Base-by-base conservation (phyloP, 2,797 vertebrate species). In the Clamator glandarius region DNA sequence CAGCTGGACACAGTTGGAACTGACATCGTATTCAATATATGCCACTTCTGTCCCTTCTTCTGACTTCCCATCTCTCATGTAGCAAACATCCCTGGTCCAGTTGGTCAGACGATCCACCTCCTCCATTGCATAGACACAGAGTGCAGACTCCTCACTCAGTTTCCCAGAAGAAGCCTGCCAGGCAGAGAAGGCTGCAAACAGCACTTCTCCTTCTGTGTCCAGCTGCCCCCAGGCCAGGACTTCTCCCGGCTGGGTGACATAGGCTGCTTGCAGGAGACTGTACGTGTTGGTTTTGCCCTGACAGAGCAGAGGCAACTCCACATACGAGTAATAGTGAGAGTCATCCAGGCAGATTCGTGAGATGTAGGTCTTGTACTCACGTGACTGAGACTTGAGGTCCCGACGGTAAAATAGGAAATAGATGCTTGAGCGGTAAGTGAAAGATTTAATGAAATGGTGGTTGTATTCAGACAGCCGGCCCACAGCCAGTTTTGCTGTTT, bases 11-110 rank as follows among this genome's bases (percentile, higher is more conserved):
- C 99, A 99, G 97, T 98, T 98, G 39, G 99, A 99, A 78, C 99
- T 99, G 96, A 99, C 99, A 23, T 99, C 99, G 0, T 99, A 99
- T 84, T 99, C 99, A 1, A 99, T 99, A 97, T 99, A 99, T 4
- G 99, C 99, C 7, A 98, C 98, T 91, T 99, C 98, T 1, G 41
- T 33, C 35, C 98, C 98, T 2, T 97, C 97, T n/a, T 98, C 98
- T 4, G 97, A 94, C 42, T 90, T 98, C 15, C 99, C 99, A 76
- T 98, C 98, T 87, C 98, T 97, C 24, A 99, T 99, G 96, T 99
- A 99, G 97, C 99, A 99, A 74, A 98, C 98, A 81, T 99, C 99
- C 76, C 99, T 98, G 6, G 99, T 99, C 90, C 96, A 96, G 83
- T 99, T 98, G 50, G 99, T 99, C 58, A 98, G 98, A 54, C 50